Conservation (phyloP, 2,888 invertebrate species). For the Melinaea marsaeus region DNA sequence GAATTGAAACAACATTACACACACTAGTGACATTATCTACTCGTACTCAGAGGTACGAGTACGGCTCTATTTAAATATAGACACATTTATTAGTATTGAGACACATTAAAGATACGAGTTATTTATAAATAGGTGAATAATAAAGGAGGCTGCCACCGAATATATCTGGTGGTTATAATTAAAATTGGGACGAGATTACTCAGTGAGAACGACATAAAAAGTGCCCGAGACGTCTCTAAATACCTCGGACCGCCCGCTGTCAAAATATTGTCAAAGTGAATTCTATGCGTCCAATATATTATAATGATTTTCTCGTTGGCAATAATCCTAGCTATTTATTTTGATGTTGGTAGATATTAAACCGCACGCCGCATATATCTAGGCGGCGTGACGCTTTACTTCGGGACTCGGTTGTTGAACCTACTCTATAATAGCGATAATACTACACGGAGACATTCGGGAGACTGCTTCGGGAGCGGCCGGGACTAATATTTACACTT, state of each 20-base stretch:
- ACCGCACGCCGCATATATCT: constrained; percentile 72
- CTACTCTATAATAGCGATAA: constrained; percentile 52
- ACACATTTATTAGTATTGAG: too few species aligned
- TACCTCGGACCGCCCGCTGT: constrained; percentile 68
- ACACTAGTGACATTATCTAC: too few species aligned
- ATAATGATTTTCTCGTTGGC: constrained; percentile 75
- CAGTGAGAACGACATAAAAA: constrained; percentile 50
- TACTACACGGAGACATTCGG: constrained; percentile 40
- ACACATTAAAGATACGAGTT: too few species aligned
- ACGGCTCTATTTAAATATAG: too few species aligned
- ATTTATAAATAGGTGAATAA: too few species aligned
- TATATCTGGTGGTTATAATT: constrained; percentile 51
- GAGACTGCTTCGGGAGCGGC: constrained; percentile 52
- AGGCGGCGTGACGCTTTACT: constrained; percentile 61
- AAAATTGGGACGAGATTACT: constrained; percentile 46
- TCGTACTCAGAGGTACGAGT: too few species aligned
- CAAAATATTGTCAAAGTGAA: constrained; percentile 78
- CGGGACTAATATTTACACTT: constrained; percentile 56
- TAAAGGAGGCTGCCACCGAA: constrained; percentile 33
- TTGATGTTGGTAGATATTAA: constrained; percentile 72
- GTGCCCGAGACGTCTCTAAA: constrained; percentile 54
- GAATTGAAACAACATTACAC: too few species aligned
- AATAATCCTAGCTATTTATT: constrained; percentile 77
- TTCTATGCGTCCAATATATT: constrained; percentile 75
- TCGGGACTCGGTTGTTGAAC: constrained; percentile 70